Evolutionary conservation across 2,113 vertebrate genomes (phyloP).

Genomic region (Clupea harengus): DNA sequence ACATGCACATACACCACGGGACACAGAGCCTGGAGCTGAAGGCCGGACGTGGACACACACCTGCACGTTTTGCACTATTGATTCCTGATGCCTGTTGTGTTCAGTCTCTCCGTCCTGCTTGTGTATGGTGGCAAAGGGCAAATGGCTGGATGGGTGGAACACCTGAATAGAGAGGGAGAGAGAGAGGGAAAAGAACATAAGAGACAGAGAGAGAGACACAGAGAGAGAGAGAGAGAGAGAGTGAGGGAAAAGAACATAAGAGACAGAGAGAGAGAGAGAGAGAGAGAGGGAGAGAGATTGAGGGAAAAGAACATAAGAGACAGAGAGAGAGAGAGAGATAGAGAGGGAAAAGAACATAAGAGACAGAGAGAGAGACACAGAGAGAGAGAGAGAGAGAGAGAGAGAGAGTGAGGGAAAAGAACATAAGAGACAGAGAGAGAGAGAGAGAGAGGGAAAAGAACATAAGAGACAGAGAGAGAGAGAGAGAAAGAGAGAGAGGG

Average conservation of each 20-base stretch:
- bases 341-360: too few species aligned
- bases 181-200: neutral
- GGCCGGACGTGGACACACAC: neutral
- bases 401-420: neutral
- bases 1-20: neutral
- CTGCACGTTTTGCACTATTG: constrained; percentile 53
- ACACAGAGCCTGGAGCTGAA: neutral
- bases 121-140: constrained; percentile 43
- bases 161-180: neutral
- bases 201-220: neutral
- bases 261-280: neutral
- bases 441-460: neutral
- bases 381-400: neutral
- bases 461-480: neutral
- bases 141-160: constrained; percentile 25
- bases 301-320: neutral
- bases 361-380: neutral
- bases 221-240: neutral
- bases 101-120: neutral
- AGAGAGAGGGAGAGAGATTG: neutral
- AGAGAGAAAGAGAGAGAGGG: neutral
- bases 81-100: constrained; percentile 44
- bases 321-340: neutral
- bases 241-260: neutral
- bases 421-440: neutral